Evolutionary conservation across 2,797 vertebrate genomes (phyloP).

Genomic region (Poecilia wingei): DNA sequence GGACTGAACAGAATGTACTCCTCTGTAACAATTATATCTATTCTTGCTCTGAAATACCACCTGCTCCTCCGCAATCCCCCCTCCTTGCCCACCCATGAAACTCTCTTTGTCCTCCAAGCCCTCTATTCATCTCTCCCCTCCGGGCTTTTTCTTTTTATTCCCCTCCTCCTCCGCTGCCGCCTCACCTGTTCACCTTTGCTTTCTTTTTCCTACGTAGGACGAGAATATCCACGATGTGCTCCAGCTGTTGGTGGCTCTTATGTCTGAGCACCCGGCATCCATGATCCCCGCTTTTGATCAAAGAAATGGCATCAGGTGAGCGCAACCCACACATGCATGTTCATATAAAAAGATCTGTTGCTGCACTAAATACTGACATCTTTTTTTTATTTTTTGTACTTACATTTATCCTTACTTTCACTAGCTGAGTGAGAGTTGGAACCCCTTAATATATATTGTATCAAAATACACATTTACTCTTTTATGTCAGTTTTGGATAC

Average conservation of each 20-base stretch:
- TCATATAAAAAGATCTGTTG: not conserved
- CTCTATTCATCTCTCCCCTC: conserved; percentile 17
- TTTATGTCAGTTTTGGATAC: not conserved
- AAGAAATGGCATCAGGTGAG: conserved; percentile 97
- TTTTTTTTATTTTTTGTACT: not conserved
- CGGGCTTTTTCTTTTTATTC: conserved; percentile 14
- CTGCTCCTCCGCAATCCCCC: conserved; percentile 39
- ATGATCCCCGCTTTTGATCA: conserved; percentile 99
- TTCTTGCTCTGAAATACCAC: conserved; percentile 57
- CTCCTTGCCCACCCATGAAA: conserved; percentile 19
- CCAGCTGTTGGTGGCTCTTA: conserved; percentile 95
- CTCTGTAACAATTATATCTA: conserved; percentile 66
- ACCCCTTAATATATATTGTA: not conserved
- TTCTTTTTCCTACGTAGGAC: conserved; percentile 82
- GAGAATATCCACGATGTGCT: conserved; percentile 99
- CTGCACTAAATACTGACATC: not conserved
- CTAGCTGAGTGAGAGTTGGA: not conserved
- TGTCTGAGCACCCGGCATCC: conserved; percentile 98
- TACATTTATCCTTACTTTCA: not conserved
- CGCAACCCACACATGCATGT: not conserved
- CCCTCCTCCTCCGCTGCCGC: conserved; percentile 9
- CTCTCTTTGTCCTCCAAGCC: conserved; percentile 48
- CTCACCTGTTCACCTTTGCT: conserved; percentile 32
- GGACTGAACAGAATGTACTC: conserved; percentile 71
- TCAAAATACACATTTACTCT: not conserved